Evolutionary conservation across 35 echinoderm and acorn worm genomes (phyloP), one percentile per base, ranked within the genome.

Genomic region (Apostichopus parvimensis): DNA sequence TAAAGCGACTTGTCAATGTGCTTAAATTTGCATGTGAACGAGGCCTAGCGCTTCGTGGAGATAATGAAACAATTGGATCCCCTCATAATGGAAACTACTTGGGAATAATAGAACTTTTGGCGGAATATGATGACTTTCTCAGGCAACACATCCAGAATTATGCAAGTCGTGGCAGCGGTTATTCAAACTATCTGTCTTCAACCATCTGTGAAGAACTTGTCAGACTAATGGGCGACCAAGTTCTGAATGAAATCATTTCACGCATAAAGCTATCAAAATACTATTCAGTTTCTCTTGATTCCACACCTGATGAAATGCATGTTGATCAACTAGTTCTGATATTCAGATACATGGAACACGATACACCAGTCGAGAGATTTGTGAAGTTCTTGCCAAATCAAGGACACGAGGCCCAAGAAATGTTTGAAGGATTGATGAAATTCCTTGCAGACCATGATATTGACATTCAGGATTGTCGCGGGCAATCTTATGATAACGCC

Each of bases 281-380:
- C 25, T 83, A 10, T 45, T 83, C 80, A 45, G 80, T 83, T 9
- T 83, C 80, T 24, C 7, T 83, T 9, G 80, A 83, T 54, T 83
- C 80, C 22, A 83, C 80, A 54, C 28, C 80, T 8, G 80, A 83
- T 83, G 25, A 10, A 6, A 1, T 1, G 10, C 80, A 83, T 18
- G 80, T 83, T 45, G 80, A 83, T 54, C 80, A 83, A 45, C 80
- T 83, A 22, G 45, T 26, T 24, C 17, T 9, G 8, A 78, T 78
- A 9, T 17, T 78, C 17, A 9, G 77, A 78, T 78, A 78, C 77
- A 17, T 78, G 8, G 9, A 11, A 17, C 77, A 9, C 1, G 8
- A 9, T 9, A 17, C 9, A 11, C 77, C 77, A 11, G 20, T 78
- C 17, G 5, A 78, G 17, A 9, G 77, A 78, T 78, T 78, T 78